Conservation (phyloP, 2,113 vertebrate species). For the Gila orcuttii region DNA sequence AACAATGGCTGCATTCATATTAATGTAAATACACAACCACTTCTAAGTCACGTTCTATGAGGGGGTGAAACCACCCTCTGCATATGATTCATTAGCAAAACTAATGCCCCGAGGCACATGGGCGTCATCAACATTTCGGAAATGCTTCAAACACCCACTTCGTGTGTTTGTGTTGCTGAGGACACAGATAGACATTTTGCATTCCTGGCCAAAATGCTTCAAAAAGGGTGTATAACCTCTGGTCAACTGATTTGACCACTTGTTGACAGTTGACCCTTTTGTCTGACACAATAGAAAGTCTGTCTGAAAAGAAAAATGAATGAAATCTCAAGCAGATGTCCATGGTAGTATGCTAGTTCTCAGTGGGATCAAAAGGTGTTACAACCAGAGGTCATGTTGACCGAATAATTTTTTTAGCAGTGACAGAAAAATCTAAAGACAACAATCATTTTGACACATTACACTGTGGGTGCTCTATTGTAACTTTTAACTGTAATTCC, state of each 20-base stretch:
- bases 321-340: not conserved
- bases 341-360: not conserved
- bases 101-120: slow-evolving; percentile 13
- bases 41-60: slow-evolving; percentile 6
- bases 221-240: slow-evolving; percentile 23
- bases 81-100: slow-evolving; percentile 45
- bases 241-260: slow-evolving; percentile 13
- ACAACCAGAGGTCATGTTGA: not conserved
- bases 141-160: slow-evolving; percentile 50
- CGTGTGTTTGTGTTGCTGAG: slow-evolving; percentile 34
- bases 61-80: slow-evolving; percentile 25
- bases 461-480: too few species aligned
- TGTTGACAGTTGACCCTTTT: slow-evolving; percentile 16
- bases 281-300: slow-evolving; percentile 22
- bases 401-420: too few species aligned
- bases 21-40: not conserved
- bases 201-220: not conserved
- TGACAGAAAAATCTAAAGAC: too few species aligned
- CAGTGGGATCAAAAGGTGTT: too few species aligned
- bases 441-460: too few species aligned
- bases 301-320: not conserved
- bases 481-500: too few species aligned
- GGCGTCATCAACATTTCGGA: slow-evolving; percentile 40
- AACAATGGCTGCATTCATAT: slow-evolving; percentile 47
- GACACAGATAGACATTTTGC: slow-evolving; percentile 33